phyloP scores from a whole-genome alignment of 2,113 vertebrate species.

The Oncorhynchus tshawytscha region DNA sequence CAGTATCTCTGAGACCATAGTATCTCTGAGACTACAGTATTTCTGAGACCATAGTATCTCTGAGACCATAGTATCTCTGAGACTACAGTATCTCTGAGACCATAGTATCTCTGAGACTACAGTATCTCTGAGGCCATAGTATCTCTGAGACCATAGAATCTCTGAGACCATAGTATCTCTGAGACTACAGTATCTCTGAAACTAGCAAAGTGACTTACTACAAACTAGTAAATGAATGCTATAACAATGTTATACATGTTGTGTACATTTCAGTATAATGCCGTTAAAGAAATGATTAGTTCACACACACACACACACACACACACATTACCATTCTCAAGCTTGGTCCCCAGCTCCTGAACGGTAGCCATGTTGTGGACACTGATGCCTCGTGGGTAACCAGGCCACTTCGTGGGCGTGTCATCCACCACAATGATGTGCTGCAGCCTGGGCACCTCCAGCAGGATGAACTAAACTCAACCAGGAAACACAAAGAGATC shows the following conservation, averaged over 20 bases:
- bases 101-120: background rate
- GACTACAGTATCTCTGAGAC: too few species aligned
- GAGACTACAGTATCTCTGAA: too few species aligned
- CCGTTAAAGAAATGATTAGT: too few species aligned
- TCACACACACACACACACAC: too few species aligned
- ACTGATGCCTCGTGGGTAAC: conserved; percentile 81
- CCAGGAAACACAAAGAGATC: background rate
- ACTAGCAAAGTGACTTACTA: background rate
- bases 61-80: too few species aligned
- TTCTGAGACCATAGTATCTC: too few species aligned
- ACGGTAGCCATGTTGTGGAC: conserved; percentile 89
- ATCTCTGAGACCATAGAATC: too few species aligned
- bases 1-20: too few species aligned
- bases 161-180: too few species aligned
- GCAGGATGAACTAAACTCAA: conserved; percentile 79
- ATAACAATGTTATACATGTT: background rate
- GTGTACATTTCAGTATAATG: background rate
- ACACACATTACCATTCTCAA: conserved; percentile 70
- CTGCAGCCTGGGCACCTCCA: conserved; percentile 80
- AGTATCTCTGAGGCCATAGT: too few species aligned
- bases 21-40: background rate
- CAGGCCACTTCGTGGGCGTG: conserved; percentile 73
- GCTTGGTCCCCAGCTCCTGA: conserved; percentile 80
- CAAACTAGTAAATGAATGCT: too few species aligned
- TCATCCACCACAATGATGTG: conserved; percentile 89